These are phyloP conservation scores for Oryzias celebensis DNA, from an alignment of 2,113 vertebrate genomes.

Conservation along the genomic window DNA sequence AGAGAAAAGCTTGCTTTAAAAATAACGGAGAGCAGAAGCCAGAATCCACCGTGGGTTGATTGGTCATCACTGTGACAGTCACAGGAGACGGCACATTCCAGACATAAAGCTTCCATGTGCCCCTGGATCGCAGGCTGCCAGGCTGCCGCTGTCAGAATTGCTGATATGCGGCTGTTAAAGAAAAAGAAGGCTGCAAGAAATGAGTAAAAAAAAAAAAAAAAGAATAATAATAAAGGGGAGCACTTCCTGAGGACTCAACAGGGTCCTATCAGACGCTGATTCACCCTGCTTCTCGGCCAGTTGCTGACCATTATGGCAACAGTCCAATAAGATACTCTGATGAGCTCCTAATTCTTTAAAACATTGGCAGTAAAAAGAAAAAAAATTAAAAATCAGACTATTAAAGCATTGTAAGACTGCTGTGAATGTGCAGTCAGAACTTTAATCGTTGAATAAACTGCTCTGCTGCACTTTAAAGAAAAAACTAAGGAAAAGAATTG, in stretches of 20 bases:
- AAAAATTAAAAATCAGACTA: slow-evolving; percentile 41
- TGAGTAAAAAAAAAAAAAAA: not conserved
- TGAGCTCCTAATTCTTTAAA: slow-evolving; percentile 23
- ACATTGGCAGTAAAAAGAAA: slow-evolving; percentile 61
- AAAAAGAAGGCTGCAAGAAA: slow-evolving; percentile 13
- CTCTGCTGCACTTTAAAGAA: slow-evolving; percentile 15
- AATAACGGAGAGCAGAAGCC: not conserved
- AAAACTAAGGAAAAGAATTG: slow-evolving; percentile 5
- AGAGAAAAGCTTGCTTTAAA: slow-evolving; percentile 44
- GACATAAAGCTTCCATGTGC: not conserved
- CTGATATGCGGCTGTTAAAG: slow-evolving; percentile 32
- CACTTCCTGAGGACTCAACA: slow-evolving; percentile 46
- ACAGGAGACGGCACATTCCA: slow-evolving; percentile 3
- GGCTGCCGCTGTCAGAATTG: slow-evolving; percentile 23
- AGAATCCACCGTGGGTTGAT: slow-evolving; percentile 1
- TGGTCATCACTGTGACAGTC: not conserved
- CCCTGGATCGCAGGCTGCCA: not conserved
- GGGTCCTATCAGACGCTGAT: slow-evolving; percentile 28
- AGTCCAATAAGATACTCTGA: slow-evolving; percentile 34
- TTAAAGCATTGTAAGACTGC: slow-evolving; percentile 55
- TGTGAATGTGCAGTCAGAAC: slow-evolving; percentile 40
- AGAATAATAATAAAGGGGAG: not conserved
- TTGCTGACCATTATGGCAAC: slow-evolving; percentile 51
- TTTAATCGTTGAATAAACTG: slow-evolving; percentile 15
- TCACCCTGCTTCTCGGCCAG: slow-evolving; percentile 20